phyloP scores from a whole-genome alignment of 2,113 vertebrate species.

The Tinamus guttatus region DNA sequence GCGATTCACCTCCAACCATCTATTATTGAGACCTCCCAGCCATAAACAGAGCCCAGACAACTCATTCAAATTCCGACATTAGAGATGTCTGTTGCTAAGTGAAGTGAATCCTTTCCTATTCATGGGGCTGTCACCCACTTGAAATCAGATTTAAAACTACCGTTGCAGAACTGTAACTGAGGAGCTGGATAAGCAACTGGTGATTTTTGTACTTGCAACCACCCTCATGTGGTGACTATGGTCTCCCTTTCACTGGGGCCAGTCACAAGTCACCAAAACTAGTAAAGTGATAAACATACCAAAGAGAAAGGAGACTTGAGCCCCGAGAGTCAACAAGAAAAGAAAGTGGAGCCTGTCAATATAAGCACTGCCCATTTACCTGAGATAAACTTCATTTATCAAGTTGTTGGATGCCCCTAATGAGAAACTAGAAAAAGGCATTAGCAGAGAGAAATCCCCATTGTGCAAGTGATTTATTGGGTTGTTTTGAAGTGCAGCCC shows the following conservation, averaged over 20 bases:
- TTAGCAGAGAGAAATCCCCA: background rate
- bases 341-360: background rate
- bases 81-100: too few species aligned
- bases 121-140: too few species aligned
- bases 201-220: background rate
- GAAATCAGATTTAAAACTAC: too few species aligned
- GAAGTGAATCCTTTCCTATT: too few species aligned
- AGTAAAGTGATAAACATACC: background rate
- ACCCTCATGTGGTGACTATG: background rate
- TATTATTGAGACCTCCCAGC: too few species aligned
- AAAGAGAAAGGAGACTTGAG: background rate
- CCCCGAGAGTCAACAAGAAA: background rate
- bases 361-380: background rate
- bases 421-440: background rate
- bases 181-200: background rate
- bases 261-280: background rate
- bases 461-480: background rate
- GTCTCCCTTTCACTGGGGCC: background rate
- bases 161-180: accelerated
- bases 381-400: background rate
- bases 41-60: too few species aligned
- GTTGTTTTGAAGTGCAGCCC: background rate
- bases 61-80: too few species aligned
- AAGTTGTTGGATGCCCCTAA: background rate
- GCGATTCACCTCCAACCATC: too few species aligned